Evolutionary conservation across 2,888 invertebrate species (phyloP), one percentile per base, ranked within the genome.

Genomic region (Spodoptera exigua): DNA sequence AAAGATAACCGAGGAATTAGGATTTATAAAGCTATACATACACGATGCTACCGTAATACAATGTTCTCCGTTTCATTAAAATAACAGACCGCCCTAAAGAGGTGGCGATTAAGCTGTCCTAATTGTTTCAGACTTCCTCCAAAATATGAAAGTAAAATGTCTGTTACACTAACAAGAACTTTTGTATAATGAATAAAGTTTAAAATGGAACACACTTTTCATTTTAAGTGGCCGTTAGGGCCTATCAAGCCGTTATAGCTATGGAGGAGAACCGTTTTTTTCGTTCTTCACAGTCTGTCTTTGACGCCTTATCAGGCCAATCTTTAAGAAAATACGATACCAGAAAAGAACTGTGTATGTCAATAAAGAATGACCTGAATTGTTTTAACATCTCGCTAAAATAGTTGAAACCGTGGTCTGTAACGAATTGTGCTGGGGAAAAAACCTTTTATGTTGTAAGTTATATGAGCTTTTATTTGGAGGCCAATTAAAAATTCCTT

Each of bases 401-500:
- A 81, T 82, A 79, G 79, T 76, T 73, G 72, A 81, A 78, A 63
- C 66, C 72, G 60, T 64, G 61, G 63, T 63, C 69, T 74, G 75
- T 75, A 76, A 80, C 78, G 76, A 83, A 83, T 82, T 74, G 75
- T 72, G 70, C 66, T 68, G 76, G 79, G 72, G 80, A 82, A 82
- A 83, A 82, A 76, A 55, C 63, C 69, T 77, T 79, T 83, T 86
- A 79, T 85, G 81, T 83, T 78, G 80, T 82, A 83, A 84, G 81
- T 82, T 84, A 84, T 81, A 83, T 83, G 73, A 79, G 74, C 81
- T 81, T 90, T 89, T 89, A 89, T 91, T 90, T 87, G 79, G 82
- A 84, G 82, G 88, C 90, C 91, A 91, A 92, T 92, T 91, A 92
- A 90, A 91, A 89, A 89, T 87, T 87, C 86, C 84, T 87, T 88